phyloP scores from a whole-genome alignment of 2,113 vertebrate species.

The Rhea americana region DNA sequence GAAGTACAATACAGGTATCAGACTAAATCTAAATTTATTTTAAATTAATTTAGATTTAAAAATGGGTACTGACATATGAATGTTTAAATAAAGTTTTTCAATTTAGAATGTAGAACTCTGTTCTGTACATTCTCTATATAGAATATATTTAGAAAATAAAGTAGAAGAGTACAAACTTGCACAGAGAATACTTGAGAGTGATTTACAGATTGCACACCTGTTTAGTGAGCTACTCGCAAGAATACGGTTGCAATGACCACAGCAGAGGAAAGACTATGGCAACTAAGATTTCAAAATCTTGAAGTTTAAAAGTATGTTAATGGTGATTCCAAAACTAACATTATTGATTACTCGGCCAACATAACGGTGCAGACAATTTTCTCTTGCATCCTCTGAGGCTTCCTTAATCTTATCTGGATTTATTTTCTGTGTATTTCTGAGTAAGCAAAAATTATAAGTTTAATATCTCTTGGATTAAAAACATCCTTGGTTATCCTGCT shows the following conservation, averaged over 20 bases:
- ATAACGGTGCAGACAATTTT: slow-evolving; percentile 71
- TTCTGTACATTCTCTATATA: too few relatives aligned
- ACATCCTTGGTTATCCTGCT: slow-evolving; percentile 62
- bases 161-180: not conserved
- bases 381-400: slow-evolving; percentile 64
- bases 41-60: not conserved
- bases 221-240: slow-evolving; percentile 17
- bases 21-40: not conserved
- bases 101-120: not conserved
- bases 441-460: slow-evolving; percentile 76
- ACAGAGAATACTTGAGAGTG: not conserved
- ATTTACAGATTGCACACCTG: slow-evolving; percentile 12
- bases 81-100: not conserved
- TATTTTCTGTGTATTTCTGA: slow-evolving; percentile 73
- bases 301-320: slow-evolving; percentile 69
- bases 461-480: slow-evolving; percentile 70
- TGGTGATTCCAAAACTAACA: slow-evolving; percentile 69
- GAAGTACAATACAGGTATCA: not conserved
- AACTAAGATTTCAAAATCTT: slow-evolving; percentile 47
- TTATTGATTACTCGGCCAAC: slow-evolving; percentile 71
- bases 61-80: not conserved
- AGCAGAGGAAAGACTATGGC: slow-evolving; percentile 27
- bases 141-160: not conserved
- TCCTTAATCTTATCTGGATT: slow-evolving; percentile 76
- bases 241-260: slow-evolving; percentile 44